Conservation (phyloP, 2,113 vertebrate species). For the Pterocles orientalis region DNA sequence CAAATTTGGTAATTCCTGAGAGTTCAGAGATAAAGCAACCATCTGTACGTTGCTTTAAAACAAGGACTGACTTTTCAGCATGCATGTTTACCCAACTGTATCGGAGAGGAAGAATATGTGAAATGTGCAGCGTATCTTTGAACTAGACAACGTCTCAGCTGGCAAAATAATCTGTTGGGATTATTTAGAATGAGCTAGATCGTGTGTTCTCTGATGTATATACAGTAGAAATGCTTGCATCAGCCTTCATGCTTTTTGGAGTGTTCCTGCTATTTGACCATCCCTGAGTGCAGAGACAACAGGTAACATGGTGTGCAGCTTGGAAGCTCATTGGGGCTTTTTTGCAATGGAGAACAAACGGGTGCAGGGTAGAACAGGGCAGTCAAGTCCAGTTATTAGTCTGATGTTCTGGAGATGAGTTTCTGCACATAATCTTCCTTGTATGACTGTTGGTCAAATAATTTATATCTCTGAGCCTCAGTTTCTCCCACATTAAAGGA, state of each 20-base stretch:
- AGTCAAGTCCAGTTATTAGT: neutral
- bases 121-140: neutral
- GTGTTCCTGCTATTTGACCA: neutral
- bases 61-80: neutral
- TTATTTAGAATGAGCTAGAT: neutral
- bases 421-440: neutral
- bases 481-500: neutral
- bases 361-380: neutral
- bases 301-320: neutral
- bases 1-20: neutral
- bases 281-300: neutral
- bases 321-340: neutral
- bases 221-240: neutral
- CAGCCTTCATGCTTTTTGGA: neutral
- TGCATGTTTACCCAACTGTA: neutral
- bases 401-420: neutral
- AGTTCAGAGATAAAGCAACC: neutral
- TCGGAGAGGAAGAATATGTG: neutral
- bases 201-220: accelerated
- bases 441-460: neutral
- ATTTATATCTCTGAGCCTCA: neutral
- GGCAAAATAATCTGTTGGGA: neutral
- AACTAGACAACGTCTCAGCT: neutral
- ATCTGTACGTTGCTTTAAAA: neutral
- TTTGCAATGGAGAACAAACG: neutral